Conservation (phyloP, 1,140 invertebrate species). For the Ostrea denselamellosa region DNA sequence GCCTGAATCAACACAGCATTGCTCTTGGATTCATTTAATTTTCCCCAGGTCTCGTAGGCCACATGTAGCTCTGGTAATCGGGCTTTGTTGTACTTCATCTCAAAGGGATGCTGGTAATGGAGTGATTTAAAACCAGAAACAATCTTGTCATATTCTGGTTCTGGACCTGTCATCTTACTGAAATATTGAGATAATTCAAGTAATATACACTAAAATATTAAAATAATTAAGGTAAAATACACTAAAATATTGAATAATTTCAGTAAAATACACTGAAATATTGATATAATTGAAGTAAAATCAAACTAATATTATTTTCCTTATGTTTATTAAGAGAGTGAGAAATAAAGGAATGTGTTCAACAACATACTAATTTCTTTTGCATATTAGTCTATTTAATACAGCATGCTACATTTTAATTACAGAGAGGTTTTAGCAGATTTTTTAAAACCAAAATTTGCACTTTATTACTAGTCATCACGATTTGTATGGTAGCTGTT, state of each 20-base stretch:
- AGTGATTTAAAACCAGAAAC: constrained; percentile 73
- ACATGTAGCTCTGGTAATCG: constrained; percentile 74
- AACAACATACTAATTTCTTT: too few relatives aligned
- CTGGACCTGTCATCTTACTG: constrained; percentile 73
- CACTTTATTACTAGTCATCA: too few relatives aligned
- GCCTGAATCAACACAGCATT: constrained; percentile 78
- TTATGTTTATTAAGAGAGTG: too few relatives aligned
- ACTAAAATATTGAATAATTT: not conserved
- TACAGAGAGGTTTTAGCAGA: too few relatives aligned
- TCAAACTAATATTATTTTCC: not conserved
- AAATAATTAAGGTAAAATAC: constrained; percentile 8
- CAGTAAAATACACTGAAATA: constrained; percentile 26
- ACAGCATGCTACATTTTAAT: too few relatives aligned
- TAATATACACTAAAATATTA: not conserved
- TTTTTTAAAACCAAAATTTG: too few relatives aligned
- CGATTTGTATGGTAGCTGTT: too few relatives aligned
- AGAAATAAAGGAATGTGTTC: too few relatives aligned
- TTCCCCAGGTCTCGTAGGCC: constrained; percentile 79
- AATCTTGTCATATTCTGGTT: constrained; percentile 77
- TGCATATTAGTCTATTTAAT: too few relatives aligned
- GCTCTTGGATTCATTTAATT: constrained; percentile 74
- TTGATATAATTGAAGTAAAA: constrained; percentile 11
- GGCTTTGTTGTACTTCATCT: constrained; percentile 71
- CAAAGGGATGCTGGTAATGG: constrained; percentile 68
- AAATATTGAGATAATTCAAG: constrained; percentile 42